Evolutionary conservation across 2,888 invertebrate genomes (phyloP), one percentile per base, ranked within the genome.

Genomic region (Eupithecia vulgata): DNA sequence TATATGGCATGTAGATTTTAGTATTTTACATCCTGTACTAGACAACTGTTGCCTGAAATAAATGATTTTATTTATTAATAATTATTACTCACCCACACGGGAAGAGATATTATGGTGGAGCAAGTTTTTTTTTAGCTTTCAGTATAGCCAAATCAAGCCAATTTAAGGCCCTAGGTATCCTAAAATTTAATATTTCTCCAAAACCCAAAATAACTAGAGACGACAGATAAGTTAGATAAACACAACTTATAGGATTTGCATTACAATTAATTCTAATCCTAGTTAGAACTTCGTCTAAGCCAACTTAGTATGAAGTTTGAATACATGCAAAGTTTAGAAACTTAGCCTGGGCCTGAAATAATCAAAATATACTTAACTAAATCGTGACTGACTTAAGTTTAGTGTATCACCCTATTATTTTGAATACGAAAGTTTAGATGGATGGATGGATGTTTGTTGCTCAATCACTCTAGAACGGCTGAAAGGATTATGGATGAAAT

Each of bases 241-340:
- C 61, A 34, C 35, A n/a, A 30, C 12, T 67, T 34, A 35, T 17
- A 17, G 48, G 12, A 67, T 67, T 67, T 67, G 48, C 67, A 67
- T 67, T 35, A 67, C 37, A 67, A 67, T 67, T 52, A n/a, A 67
- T 67, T 48, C 37, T 52, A 52, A 67, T 52, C 37, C 48, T 10
- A 35, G 21, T 34, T 35, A n/a, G 57, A 57, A 52, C 52, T 67
- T 67, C 34, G 52, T 21, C 1, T n/a, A 48, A 52, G 52, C 67
- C 35, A 67, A 67, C 67, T 67, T 67, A 67, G 52, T 52, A 8
- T 37, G 52, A 67, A 52, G 67, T 67, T 67, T n/a, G 67, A 52
- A 67, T 34, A 17, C 61, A 52, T 45, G 48, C 48, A 3, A 10
- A 34, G 61, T 12, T 61, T 17, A 61, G 34, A 34, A 57, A 57